These are phyloP conservation scores for Pissodes strobi DNA, from an alignment of 1,140 invertebrate genomes.

Conservation along the genomic window DNA sequence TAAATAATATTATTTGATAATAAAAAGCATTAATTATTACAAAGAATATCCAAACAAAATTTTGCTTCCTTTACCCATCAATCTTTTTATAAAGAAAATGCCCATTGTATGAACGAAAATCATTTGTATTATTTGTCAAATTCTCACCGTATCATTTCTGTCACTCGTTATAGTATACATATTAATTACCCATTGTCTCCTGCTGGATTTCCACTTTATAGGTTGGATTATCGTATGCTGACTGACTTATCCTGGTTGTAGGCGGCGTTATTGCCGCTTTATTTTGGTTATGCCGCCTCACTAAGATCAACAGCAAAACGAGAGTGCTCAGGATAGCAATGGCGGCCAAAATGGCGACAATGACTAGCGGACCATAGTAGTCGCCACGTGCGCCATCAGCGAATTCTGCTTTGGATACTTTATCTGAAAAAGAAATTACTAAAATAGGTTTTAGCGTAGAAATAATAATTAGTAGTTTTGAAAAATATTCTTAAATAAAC, in stretches of 20 bases:
- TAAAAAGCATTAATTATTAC: too few species aligned
- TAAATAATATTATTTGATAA: too few species aligned
- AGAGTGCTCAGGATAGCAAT: constrained; percentile 80
- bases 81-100: not conserved
- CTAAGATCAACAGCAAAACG: constrained; percentile 76
- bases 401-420: constrained; percentile 63
- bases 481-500: too few species aligned
- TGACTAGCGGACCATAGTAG: constrained; percentile 85
- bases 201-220: constrained; percentile 92
- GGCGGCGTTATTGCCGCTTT: constrained; percentile 69
- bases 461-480: too few species aligned
- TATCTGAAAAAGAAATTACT: constrained; percentile 58
- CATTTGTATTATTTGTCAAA: not conserved
- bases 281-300: constrained; percentile 71
- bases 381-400: constrained; percentile 62
- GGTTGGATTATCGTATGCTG: constrained; percentile 90
- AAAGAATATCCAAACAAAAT: not conserved
- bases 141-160: not conserved
- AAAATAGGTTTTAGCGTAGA: too few species aligned
- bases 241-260: constrained; percentile 71
- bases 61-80: too few species aligned
- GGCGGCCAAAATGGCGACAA: constrained; percentile 84
- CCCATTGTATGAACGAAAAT: not conserved
- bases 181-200: constrained; percentile 79
- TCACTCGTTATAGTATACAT: too few species aligned